These are phyloP conservation scores for Drymonia ruficornis DNA, from an alignment of 2,888 invertebrate genomes.

Conservation along the genomic window DNA sequence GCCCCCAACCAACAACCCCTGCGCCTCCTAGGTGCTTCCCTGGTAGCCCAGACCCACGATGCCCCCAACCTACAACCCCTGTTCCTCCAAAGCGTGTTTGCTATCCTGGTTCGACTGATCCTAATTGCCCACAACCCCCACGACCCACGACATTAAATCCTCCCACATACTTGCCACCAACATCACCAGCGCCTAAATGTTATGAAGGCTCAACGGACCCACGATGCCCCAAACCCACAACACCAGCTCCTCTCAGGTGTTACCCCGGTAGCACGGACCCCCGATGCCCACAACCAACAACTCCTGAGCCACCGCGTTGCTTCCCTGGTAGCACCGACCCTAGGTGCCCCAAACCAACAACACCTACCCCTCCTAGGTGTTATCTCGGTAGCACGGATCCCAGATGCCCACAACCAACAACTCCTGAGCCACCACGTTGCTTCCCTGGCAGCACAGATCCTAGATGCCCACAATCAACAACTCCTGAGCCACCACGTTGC, in stretches of 20 bases:
- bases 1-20: slow-evolving; percentile 42
- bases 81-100: slow-evolving; percentile 13
- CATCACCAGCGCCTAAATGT: slow-evolving; percentile 9
- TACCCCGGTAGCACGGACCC: slow-evolving; percentile 56
- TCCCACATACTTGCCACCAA: slow-evolving; percentile 27
- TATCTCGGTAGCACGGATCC: slow-evolving; percentile 31
- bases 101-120: slow-evolving; percentile 24
- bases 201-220: slow-evolving; percentile 8
- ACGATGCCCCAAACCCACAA: slow-evolving; percentile 25
- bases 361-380: slow-evolving; percentile 25
- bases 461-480: slow-evolving; percentile 33
- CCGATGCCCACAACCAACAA: slow-evolving; percentile 43
- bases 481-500: slow-evolving; percentile 30
- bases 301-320: slow-evolving; percentile 30
- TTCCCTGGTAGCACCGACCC: slow-evolving; percentile 43
- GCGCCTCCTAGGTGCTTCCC: slow-evolving; percentile 19
- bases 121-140: slow-evolving; percentile 18
- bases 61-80: slow-evolving; percentile 11
- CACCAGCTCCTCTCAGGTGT: slow-evolving; percentile 30
- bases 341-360: slow-evolving; percentile 29
- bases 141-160: slow-evolving; percentile 46
- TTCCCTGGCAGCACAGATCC: slow-evolving; percentile 39
- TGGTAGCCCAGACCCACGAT: slow-evolving; percentile 9
- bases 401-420: slow-evolving; percentile 25
- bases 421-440: slow-evolving; percentile 38